phyloP scores from a whole-genome alignment of 2,797 vertebrate genomes.

The Hephaestus fuliginosus region DNA sequence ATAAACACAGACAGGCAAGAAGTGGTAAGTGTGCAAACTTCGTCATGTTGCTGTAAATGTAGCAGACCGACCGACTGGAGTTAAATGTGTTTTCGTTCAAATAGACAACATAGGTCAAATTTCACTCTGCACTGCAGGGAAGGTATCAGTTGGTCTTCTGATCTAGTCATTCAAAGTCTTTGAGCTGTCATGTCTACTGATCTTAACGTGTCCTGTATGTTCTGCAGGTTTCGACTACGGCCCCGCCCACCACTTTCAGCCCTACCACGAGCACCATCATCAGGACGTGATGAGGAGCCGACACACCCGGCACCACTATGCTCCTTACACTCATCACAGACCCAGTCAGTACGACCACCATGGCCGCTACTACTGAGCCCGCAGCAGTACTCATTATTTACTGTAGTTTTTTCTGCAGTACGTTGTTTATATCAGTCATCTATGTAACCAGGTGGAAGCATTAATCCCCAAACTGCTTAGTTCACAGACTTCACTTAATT shows the following conservation, averaged over 20 bases:
- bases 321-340: conserved; percentile 68
- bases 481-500: neutral
- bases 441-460: neutral
- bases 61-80: neutral
- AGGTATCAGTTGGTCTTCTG: neutral
- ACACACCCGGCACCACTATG: conserved; percentile 48
- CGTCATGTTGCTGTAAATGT: neutral
- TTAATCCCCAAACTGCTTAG: neutral
- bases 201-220: neutral
- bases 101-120: neutral
- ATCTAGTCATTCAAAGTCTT: neutral
- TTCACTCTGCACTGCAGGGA: neutral
- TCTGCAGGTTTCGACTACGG: conserved; percentile 37
- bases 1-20: neutral
- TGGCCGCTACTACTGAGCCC: conserved; percentile 38
- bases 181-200: neutral
- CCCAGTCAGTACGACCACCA: neutral
- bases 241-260: neutral
- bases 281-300: conserved; percentile 70
- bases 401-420: neutral
- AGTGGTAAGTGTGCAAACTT: conserved; percentile 29
- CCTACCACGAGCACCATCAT: conserved; percentile 23
- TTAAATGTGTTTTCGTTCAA: neutral
- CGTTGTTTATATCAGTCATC: neutral
- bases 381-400: neutral